Evolutionary conservation across 2,888 invertebrate species (phyloP).

Genomic region (Abrostola tripartita): DNA sequence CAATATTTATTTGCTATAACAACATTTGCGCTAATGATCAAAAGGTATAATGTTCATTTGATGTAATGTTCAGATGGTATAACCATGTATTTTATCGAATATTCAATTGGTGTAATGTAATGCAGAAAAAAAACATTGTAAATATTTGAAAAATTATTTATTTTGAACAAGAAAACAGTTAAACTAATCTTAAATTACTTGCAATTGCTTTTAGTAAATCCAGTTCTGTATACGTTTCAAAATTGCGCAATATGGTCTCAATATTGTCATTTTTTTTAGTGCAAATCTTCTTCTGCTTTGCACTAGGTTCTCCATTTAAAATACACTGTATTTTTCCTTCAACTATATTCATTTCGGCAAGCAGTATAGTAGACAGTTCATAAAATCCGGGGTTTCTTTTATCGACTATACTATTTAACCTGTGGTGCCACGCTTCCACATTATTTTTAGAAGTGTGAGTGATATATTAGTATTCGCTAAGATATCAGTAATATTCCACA

Average conservation of each 20-base stretch:
- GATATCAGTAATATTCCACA: too few species aligned
- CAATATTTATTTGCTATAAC: slow-evolving; percentile 1
- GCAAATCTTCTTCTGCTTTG: slow-evolving; percentile 7
- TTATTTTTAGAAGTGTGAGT: too few species aligned
- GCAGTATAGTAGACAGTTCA: slow-evolving; percentile 1
- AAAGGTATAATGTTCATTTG: slow-evolving; percentile 6
- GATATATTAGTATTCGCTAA: too few species aligned
- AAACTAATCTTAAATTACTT: slow-evolving; percentile 10
- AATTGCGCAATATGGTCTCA: slow-evolving; percentile 9
- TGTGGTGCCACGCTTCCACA: slow-evolving; percentile 20
- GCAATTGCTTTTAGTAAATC: slow-evolving; percentile 8
- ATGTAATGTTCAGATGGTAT: slow-evolving; percentile 1
- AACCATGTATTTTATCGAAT: slow-evolving; percentile 1
- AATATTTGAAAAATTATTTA: slow-evolving; percentile 13
- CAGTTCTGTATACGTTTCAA: slow-evolving; percentile 3
- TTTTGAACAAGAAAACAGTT: slow-evolving; percentile 6
- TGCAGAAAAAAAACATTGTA: slow-evolving; percentile 5
- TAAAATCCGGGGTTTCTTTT: slow-evolving; percentile 4
- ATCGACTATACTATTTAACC: slow-evolving; percentile 8
- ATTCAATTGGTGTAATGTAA: slow-evolving; percentile 8
- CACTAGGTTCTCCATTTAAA: slow-evolving; percentile 8
- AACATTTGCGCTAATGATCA: slow-evolving; percentile 2
- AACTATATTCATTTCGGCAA: slow-evolving; percentile 13
- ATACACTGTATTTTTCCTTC: slow-evolving; percentile 12
- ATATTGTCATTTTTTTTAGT: slow-evolving; percentile 11